Evolutionary conservation across 2,888 invertebrate species (phyloP), one percentile per base, ranked within the genome.

Genomic region (Parascotia fuliginaria): DNA sequence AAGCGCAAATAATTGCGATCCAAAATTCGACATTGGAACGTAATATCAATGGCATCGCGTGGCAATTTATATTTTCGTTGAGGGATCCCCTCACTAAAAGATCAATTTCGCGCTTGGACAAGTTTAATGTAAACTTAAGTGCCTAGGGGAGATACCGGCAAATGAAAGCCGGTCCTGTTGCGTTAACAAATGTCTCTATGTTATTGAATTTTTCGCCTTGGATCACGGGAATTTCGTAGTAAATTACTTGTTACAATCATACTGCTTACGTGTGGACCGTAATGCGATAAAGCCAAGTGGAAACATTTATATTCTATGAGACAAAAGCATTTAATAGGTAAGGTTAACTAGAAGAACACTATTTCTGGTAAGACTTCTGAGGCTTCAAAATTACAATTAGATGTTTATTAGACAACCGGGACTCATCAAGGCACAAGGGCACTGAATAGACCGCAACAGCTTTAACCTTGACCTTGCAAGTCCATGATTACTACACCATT

Each of bases 51-150:
- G 83, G 81, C 74, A 77, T 74, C 77, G 74, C 80, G 82, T 77
- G 82, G 82, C 82, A 84, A 87, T 87, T 85, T 87, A 85, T 87
- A 86, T 87, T 87, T 85, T 84, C 84, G 79, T 78, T 83, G 82
- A 82, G 81, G 77, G 82, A 77, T 73, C 83, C 83, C 87, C 85
- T 85, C 80, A 86, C 87, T 88, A 87, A 89, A 87, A 92, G 91
- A 91, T 91, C 89, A 92, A 92, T 92, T 92, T 92, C 90, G 84
- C 91, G 91, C 89, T 87, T 87, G 87, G 88, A 84, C 88, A 86
- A 85, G 77, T 84, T 88, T 89, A 89, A 90, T 89, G 91, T 89
- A 89, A 89, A 87, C 89, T 89, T 87, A 87, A 89, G 85, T 86
- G 89, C 83, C 80, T 82, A 72, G 87, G 89, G 89, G 91, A 76